phyloP scores from a whole-genome alignment of 2,888 invertebrate genomes.

The Caenorhabditis doughertyi region DNA sequence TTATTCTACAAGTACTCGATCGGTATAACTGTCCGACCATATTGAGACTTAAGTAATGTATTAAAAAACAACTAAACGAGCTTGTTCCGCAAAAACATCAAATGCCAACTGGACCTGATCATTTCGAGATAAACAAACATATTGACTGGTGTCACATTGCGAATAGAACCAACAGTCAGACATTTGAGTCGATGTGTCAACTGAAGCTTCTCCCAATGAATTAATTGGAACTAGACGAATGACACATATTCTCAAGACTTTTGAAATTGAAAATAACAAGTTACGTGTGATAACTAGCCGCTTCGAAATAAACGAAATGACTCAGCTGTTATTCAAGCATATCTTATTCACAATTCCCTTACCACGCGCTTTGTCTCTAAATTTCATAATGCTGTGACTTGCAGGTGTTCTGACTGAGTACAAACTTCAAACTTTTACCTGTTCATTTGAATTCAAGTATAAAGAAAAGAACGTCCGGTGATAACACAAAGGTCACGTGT shows the following conservation, averaged over 20 bases:
- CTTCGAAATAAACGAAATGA: neutral
- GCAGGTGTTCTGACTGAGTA: slow-evolving; percentile 26
- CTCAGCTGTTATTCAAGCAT: slow-evolving; percentile 6
- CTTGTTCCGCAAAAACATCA: no score
- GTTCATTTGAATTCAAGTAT: neutral
- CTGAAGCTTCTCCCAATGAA: no score
- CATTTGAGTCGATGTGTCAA: no score
- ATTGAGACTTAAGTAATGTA: no score
- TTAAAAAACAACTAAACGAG: no score
- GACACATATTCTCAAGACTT: neutral
- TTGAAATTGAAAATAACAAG: neutral
- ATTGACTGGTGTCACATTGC: no score
- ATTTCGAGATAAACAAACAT: no score
- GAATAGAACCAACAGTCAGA: no score
- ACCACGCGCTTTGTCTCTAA: slow-evolving; percentile 1
- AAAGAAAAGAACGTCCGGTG: neutral
- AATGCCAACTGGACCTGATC: no score
- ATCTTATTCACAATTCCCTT: slow-evolving; percentile 15
- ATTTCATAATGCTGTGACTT: slow-evolving; percentile 21
- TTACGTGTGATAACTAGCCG: neutral
- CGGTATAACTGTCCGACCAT: no score
- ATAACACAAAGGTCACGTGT: slow-evolving; percentile 23
- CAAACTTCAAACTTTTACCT: slow-evolving; percentile 23
- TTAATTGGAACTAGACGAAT: no score
- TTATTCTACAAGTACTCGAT: no score